phyloP scores from a whole-genome alignment of 2,113 vertebrate genomes.

The Syrmaticus mikado region DNA sequence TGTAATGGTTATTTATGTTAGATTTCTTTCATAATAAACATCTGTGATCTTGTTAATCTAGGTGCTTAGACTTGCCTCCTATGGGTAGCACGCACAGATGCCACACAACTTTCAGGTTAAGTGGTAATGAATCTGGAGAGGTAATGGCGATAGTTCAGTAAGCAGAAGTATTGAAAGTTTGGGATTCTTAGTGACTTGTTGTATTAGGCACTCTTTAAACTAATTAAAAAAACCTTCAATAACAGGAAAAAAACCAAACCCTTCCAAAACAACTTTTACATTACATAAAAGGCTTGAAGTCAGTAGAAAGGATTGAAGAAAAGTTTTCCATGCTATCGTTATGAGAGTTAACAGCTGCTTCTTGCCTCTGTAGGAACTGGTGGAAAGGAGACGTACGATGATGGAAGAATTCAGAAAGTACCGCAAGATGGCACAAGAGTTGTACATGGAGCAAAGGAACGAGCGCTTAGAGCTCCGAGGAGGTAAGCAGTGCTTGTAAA shows the following conservation, averaged over 20 bases:
- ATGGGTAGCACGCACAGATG: not conserved
- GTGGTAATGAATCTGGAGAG: not conserved
- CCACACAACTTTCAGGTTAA: not conserved
- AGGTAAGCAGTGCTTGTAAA: constrained; percentile 73
- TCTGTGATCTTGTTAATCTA: not conserved
- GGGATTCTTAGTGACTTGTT: not conserved
- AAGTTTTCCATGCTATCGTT: rapidly evolving
- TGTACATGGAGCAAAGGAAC: constrained; percentile 88
- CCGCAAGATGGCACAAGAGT: constrained; percentile 85
- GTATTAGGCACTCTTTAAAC: not conserved
- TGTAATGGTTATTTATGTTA: not conserved
- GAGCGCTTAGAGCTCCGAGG: constrained; percentile 91
- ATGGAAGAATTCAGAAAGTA: constrained; percentile 95
- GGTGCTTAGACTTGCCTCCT: not conserved
- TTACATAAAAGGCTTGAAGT: not conserved
- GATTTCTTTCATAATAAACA: not conserved
- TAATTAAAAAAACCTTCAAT: not conserved
- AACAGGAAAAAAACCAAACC: not conserved
- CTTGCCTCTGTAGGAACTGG: constrained; percentile 83
- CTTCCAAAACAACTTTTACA: not conserved
- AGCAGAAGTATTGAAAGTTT: not conserved
- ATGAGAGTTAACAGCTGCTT: not conserved
- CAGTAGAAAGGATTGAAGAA: not conserved
- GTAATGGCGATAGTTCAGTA: not conserved
- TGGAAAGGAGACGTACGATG: constrained; percentile 93